These are phyloP conservation scores for Agapornis canus DNA, from an alignment of 2,797 vertebrate species.

Conservation along the genomic window DNA sequence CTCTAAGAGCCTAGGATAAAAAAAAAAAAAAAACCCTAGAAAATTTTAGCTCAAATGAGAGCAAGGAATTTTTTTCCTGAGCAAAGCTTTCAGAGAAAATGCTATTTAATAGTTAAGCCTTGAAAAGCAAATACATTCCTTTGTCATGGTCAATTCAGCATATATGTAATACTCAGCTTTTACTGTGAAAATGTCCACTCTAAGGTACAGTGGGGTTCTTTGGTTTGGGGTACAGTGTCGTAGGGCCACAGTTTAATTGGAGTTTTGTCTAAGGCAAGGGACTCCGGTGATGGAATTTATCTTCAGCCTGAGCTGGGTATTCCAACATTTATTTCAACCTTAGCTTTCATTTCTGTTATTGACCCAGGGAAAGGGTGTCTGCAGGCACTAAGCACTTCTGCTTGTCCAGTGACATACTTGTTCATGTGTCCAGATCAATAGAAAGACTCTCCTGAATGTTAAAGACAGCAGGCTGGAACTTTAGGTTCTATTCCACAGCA, in stretches of 20 bases:
- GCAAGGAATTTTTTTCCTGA: background rate
- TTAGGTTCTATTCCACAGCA: background rate
- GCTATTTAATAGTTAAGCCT: background rate
- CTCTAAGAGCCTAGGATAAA: conserved; percentile 13
- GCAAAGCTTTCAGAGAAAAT: conserved; percentile 28
- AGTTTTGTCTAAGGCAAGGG: background rate
- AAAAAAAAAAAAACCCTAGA: background rate
- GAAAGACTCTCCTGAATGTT: background rate
- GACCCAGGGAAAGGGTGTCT: background rate
- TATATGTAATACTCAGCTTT: background rate
- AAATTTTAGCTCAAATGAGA: conserved; percentile 5
- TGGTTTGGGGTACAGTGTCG: background rate
- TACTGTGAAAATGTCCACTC: background rate
- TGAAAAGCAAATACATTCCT: background rate
- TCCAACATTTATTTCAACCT: background rate
- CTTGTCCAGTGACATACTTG: background rate
- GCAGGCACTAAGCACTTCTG: background rate
- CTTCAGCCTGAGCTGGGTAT: background rate
- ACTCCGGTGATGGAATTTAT: background rate
- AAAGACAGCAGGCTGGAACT: background rate
- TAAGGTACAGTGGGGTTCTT: background rate
- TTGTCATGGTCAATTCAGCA: background rate
- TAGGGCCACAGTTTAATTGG: background rate
- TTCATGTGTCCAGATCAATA: background rate
- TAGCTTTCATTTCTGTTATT: background rate